Evolutionary conservation across 2,888 invertebrate species (phyloP).

Genomic region (Apantesis nais): DNA sequence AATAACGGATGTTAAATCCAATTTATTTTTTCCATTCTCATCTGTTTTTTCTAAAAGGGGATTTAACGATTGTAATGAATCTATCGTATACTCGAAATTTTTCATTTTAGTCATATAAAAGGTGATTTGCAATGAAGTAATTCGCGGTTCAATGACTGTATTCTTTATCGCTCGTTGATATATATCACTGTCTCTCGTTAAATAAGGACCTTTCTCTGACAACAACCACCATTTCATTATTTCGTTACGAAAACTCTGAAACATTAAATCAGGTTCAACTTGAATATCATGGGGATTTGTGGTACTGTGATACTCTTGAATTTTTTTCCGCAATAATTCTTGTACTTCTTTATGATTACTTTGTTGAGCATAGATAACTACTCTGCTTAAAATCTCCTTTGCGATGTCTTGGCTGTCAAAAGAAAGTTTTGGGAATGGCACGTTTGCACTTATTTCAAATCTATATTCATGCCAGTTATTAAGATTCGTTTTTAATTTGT

Average conservation of each 20-base stretch:
- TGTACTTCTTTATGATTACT: constrained; percentile 21
- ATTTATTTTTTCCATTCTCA: background rate
- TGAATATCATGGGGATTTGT: background rate
- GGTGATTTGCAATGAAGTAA: constrained; percentile 12
- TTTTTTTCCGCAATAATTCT: constrained; percentile 11
- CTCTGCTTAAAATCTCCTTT: constrained; percentile 22
- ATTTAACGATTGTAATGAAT: background rate
- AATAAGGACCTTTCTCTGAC: constrained; percentile 10
- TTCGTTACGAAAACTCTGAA: constrained; percentile 12
- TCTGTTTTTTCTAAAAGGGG: background rate
- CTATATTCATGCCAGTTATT: constrained; percentile 19
- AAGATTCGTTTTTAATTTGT: constrained; percentile 10
- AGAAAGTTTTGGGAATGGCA: constrained; percentile 24
- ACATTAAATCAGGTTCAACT: constrained; percentile 6
- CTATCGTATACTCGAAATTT: background rate
- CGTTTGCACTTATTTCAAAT: constrained; percentile 14
- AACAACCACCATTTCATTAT: constrained; percentile 38
- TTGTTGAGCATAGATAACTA: constrained; percentile 28
- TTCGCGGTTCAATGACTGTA: constrained; percentile 13
- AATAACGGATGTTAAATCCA: background rate
- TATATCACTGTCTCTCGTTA: constrained; percentile 20
- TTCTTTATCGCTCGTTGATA: constrained; percentile 6
- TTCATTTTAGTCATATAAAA: constrained; percentile 10
- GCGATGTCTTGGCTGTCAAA: constrained; percentile 17
- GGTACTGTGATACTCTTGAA: background rate